Evolutionary conservation across 2,888 invertebrate genomes (phyloP).

Genomic region (Acrocera orbiculus): DNA sequence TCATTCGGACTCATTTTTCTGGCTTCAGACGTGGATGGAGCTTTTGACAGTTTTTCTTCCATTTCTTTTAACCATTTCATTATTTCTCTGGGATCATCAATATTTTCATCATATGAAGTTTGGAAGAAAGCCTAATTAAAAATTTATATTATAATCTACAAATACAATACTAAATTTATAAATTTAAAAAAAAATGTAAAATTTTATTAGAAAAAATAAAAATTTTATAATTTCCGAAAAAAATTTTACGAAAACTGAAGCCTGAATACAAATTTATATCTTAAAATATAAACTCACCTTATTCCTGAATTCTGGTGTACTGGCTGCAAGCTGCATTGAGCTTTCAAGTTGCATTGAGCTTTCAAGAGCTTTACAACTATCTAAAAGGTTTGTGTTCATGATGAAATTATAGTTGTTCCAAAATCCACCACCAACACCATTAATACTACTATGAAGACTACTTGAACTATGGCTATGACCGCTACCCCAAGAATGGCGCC

Average conservation of each 20-base stretch:
- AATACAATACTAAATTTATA: too few species aligned
- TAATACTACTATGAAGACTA: conserved; percentile 28
- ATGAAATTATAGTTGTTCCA: conserved; percentile 91
- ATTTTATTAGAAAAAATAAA: too few species aligned
- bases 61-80: conserved; percentile 75
- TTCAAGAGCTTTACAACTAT: conserved; percentile 73
- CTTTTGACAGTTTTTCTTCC: conserved; percentile 55
- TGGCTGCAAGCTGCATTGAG: conserved; percentile 17
- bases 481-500: conserved; percentile 63
- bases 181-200: too few species aligned
- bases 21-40: conserved; percentile 52
- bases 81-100: conserved; percentile 36
- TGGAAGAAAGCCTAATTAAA: too few species aligned
- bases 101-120: too few species aligned
- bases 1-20: conserved; percentile 53
- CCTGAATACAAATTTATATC: background rate
- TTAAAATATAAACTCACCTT: conserved; percentile 9
- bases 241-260: background rate
- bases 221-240: too few species aligned
- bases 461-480: conserved; percentile 49
- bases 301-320: conserved; percentile 18
- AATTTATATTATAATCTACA: too few species aligned
- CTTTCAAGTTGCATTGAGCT: conserved; percentile 28
- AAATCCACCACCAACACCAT: conserved; percentile 32
- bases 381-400: conserved; percentile 87